Percentiles rank a stretch among this genome's conserved stretches.
Evolutionary conservation across 2,113 vertebrate genomes (phyloP).

Genomic region (Apodemus speciosus): DNA sequence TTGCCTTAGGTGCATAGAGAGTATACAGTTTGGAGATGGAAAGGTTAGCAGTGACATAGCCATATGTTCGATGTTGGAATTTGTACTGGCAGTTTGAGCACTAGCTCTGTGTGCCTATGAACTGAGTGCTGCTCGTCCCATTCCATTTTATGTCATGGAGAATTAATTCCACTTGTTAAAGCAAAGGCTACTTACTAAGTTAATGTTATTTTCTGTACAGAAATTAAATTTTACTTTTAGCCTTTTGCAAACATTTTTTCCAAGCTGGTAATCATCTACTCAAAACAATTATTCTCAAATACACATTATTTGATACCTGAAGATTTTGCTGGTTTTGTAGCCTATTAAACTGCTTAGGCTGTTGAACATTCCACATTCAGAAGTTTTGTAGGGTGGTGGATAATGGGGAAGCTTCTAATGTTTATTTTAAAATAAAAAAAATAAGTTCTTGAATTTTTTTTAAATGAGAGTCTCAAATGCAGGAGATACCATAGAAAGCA

Average conservation of each 20-base stretch:
- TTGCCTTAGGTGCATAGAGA: slow-evolving; percentile 71
- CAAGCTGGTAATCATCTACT: slow-evolving; percentile 67
- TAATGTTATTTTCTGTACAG: no score
- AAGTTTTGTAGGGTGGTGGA: slow-evolving; percentile 76
- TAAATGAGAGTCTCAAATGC: no score
- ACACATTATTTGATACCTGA: slow-evolving; percentile 73
- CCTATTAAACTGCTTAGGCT: slow-evolving; percentile 68
- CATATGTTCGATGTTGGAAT: slow-evolving; percentile 57
- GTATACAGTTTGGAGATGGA: slow-evolving; percentile 49
- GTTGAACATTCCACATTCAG: slow-evolving; percentile 79
- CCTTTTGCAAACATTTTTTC: no score
- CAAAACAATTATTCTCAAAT: slow-evolving; percentile 57
- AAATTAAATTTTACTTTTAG: no score
- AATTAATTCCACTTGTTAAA: slow-evolving; percentile 60
- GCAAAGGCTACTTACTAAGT: slow-evolving; percentile 65
- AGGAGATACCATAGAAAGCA: no score
- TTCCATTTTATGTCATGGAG: slow-evolving; percentile 58
- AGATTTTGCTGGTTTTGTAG: slow-evolving; percentile 74
- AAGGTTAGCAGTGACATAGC: slow-evolving; percentile 52
- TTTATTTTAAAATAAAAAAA: no score
- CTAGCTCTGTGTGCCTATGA: slow-evolving; percentile 53
- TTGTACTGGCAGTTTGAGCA: slow-evolving; percentile 74
- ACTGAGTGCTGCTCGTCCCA: slow-evolving; percentile 69
- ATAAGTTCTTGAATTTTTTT: no score
- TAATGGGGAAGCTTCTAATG: not conserved